Conservation (phyloP, 30 jellyfish, hydroid and myxozoan genomes). For the Pseudorhiza aurosa region DNA sequence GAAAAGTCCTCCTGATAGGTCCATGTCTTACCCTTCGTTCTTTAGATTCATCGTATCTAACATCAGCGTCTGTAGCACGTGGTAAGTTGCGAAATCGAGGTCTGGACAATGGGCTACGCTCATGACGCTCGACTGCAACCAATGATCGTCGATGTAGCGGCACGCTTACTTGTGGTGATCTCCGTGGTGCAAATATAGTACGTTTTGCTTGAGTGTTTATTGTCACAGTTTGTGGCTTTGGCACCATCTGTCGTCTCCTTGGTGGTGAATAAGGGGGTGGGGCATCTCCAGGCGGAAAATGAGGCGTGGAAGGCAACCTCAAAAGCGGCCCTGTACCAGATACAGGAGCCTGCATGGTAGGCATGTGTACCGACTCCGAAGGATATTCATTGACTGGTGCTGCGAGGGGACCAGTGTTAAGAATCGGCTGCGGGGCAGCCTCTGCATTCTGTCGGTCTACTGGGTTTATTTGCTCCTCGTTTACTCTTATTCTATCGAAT, state of each 20-base stretch:
- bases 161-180: background rate
- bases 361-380: background rate
- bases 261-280: constrained; percentile 75
- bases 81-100: background rate
- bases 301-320: constrained; percentile 55
- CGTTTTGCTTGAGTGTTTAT: background rate
- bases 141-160: background rate
- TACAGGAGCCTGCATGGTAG: constrained; percentile 1
- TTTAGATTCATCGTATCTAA: background rate
- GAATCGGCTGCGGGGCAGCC: constrained; percentile 12
- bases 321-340: constrained; percentile 27
- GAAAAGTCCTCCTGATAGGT: background rate
- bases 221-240: too few species aligned
- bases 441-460: background rate
- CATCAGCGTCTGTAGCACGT: background rate
- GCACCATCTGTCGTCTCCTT: background rate
- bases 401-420: background rate
- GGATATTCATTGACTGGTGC: constrained; percentile 14
- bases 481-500: constrained; percentile 5
- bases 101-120: background rate
- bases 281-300: constrained; percentile 15
- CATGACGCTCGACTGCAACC: background rate
- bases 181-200: background rate
- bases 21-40: background rate
- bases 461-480: constrained; percentile 9